Evolutionary conservation across 2,797 vertebrate genomes (phyloP).

Genomic region (Neopelma chrysocephalum): DNA sequence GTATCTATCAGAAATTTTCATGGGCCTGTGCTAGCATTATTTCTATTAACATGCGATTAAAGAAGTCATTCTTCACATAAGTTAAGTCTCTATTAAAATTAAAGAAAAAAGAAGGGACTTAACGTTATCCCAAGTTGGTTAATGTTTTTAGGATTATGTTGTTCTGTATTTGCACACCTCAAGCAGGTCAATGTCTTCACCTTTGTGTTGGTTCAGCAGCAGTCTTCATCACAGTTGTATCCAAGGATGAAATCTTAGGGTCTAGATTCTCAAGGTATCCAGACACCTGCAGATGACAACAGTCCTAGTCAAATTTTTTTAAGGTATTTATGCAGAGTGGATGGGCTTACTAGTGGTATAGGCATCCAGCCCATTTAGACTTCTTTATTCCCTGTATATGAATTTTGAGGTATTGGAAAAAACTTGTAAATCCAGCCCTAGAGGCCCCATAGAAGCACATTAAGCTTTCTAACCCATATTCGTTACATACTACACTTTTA

Average conservation of each 20-base stretch:
- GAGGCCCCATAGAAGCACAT: neutral
- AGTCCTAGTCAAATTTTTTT: neutral
- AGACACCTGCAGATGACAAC: neutral
- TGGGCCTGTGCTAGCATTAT: neutral
- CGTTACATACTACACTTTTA: neutral
- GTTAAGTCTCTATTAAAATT: neutral
- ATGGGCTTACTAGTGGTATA: neutral
- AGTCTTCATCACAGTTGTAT: neutral
- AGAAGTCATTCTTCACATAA: neutral
- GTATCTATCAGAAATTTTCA: neutral
- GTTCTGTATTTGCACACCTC: neutral
- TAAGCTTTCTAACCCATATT: neutral
- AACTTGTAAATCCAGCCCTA: neutral
- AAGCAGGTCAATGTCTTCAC: neutral
- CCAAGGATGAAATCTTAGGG: neutral
- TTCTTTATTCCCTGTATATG: neutral
- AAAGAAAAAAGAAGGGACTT: neutral
- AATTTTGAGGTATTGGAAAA: neutral
- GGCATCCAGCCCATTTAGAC: neutral
- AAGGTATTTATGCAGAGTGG: neutral
- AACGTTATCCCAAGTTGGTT: fast-evolving
- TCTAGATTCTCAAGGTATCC: neutral
- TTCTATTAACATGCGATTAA: neutral
- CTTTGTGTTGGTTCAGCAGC: neutral
- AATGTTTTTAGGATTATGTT: neutral